Base-by-base conservation (phyloP, 2,113 vertebrate species). In the Columbina picui region DNA sequence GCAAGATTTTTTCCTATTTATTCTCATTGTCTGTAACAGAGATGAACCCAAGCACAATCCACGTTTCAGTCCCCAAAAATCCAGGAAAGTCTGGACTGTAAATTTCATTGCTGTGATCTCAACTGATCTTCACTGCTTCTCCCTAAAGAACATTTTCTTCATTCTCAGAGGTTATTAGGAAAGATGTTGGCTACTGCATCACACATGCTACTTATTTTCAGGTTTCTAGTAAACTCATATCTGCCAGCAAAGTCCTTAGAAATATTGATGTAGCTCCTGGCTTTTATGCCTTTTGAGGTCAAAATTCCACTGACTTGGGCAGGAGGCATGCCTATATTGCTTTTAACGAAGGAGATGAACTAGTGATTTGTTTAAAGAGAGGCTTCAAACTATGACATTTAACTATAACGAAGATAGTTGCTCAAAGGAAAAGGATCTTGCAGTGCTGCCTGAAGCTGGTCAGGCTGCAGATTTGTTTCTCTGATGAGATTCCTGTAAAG, bases 21-120 rank as follows among this genome's bases (percentile, higher is more conserved):
- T 39, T 77, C 29, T n/a, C 36, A 30, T 27, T 1, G 3, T 22
- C n/a, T 53, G 61, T 75, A 67, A 49, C 26, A 71, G 67, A 71
- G 74, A 34, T 7, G 14, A 86, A 27, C 30, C 49, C 78, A 61
- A 8, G 32, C 45, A 53, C 2, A 2, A 64, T 30, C 34, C 13
- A 2, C 0, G 0, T 56, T 68, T 38, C 64, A 76, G 45, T 21
- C 21, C 16, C 19, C 3, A 1, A 45, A 89, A 84, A 34, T 41
- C 26, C 75, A 56, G 18, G 7, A 23, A 30, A 70, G 9, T 14
- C 26, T 30, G 3, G 43, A n/a, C 39, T 41, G 14, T 39, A 4
- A 0, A 53, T 53, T n/a, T 70, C 18, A 53, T 25, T 52, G 19
- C 7, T 90, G 5, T 55, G 4, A 6, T 85, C 49, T 82, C 34